Evolutionary conservation across 92 coral and sea anemone species (phyloP).

Genomic region (Zoanthus solanderi): DNA sequence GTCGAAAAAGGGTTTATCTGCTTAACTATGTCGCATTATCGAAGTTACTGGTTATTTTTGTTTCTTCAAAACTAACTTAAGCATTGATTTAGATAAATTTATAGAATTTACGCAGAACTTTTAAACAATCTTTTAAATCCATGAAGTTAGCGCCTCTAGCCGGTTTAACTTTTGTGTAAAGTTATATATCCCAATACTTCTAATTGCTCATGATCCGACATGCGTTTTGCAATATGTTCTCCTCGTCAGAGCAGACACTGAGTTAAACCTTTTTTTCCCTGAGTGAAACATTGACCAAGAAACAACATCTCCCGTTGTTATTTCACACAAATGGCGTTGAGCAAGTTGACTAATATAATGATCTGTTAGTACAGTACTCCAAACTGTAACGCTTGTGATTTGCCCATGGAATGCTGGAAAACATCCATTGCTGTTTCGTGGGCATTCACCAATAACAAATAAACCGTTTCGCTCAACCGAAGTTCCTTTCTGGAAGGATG

Average conservation of each 20-base stretch:
- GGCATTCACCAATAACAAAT: constrained; percentile 34
- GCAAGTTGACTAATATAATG: background rate
- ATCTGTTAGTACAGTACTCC: background rate
- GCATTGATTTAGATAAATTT: no score
- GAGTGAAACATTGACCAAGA: constrained; percentile 30
- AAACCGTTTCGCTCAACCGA: background rate
- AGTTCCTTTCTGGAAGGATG: background rate
- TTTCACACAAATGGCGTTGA: background rate
- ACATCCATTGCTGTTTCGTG: background rate
- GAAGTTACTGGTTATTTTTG: no score
- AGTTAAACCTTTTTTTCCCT: constrained; percentile 1
- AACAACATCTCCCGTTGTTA: constrained; percentile 4
- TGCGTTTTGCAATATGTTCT: constrained; percentile 1
- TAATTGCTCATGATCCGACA: background rate
- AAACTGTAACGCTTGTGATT: constrained; percentile 26
- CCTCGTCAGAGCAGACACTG: background rate
- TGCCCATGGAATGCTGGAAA: constrained; percentile 11
- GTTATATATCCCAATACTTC: no score
- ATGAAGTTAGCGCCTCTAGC: no score
- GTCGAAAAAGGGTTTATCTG: no score
- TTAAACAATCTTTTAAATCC: no score
- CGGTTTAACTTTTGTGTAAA: no score
- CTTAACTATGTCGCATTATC: no score
- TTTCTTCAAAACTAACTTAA: no score
- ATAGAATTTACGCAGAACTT: no score